Base-by-base conservation (phyloP, 1,140 invertebrate species). In the Berghia stephanieae region DNA sequence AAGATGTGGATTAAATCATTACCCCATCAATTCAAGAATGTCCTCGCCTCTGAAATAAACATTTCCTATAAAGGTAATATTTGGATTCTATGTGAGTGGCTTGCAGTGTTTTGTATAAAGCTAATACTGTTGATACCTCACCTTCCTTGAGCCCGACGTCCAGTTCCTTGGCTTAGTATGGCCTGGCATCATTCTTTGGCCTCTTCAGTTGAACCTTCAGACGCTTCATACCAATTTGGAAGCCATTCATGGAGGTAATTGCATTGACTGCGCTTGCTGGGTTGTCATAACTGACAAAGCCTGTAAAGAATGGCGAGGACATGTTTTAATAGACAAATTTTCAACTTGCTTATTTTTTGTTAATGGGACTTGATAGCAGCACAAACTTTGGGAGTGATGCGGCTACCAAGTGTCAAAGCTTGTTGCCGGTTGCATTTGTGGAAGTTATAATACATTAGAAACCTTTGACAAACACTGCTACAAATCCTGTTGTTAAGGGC, bases 161-260 rank as follows among this genome's bases (percentile, higher is more conserved):
- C n/a, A n/a, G n/a, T n/a, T n/a, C n/a, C n/a, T n/a, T n/a, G n/a
- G 57, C 71, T 80, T 83, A 88, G 78, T 88, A 88, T 68, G 87
- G 87, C 75, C 87, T 88, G 79, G 84, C 86, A 77, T 88, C 90
- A 89, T 97, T 96, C 92, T 97, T 98, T 83, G 95, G 95, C 90
- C 96, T 93, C 92, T 99, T 99, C 87, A 98, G 92, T 91, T 98
- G 96, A 88, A 99, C 97, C 93, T 98, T 98, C 81, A 98, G 93
- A 88, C 96, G 93, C 91, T 98, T 99, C 89, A 95, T 97, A 87
- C 96, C 96, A 90, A 98, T 96, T 91, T 98, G 96, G 89, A 97
- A 98, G 83, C 97, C 88, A 91, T 99, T 97, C 96, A 99, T 98
- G 83, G 95, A 94, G 88, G 96, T 94, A 85, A 99, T 98, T 80